phyloP scores from a whole-genome alignment of 2,888 invertebrate genomes.

The Thelaira solivaga region DNA sequence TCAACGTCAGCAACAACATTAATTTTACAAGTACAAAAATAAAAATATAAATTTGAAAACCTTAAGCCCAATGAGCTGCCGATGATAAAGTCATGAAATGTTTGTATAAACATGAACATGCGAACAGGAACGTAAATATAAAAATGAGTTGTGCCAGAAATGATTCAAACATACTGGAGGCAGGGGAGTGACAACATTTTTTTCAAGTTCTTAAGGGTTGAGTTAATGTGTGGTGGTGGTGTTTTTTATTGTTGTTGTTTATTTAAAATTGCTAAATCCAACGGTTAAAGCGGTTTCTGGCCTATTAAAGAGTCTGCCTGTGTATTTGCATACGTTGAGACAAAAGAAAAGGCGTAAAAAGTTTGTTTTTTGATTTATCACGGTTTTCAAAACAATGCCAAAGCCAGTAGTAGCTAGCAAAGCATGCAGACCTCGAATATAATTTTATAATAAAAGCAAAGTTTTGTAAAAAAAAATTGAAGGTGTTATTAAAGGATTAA shows the following conservation, averaged over 20 bases:
- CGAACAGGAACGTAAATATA: no score
- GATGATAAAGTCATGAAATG: slow-evolving; percentile 39
- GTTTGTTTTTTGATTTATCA: slow-evolving; percentile 53
- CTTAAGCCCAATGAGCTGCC: slow-evolving; percentile 22
- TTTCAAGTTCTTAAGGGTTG: slow-evolving; percentile 12
- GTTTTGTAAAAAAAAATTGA: background rate
- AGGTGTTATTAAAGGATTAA: background rate
- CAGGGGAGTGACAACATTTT: background rate
- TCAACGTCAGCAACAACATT: slow-evolving; percentile 22
- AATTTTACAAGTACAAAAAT: background rate
- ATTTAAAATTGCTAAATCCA: slow-evolving; percentile 5
- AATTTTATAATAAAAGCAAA: background rate
- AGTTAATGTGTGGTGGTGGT: slow-evolving; percentile 8
- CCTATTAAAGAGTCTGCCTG: slow-evolving; percentile 23
- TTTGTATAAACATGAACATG: background rate
- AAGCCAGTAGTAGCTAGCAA: background rate
- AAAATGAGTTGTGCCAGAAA: slow-evolving; percentile 20
- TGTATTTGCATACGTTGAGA: slow-evolving; percentile 20
- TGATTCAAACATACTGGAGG: slow-evolving; percentile 9
- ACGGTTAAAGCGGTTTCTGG: slow-evolving; percentile 49
- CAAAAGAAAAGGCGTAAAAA: slow-evolving; percentile 43
- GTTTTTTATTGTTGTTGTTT: slow-evolving; percentile 19
- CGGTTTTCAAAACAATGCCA: slow-evolving; percentile 34
- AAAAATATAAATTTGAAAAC: slow-evolving; percentile 17
- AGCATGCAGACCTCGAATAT: background rate